These are phyloP conservation scores for Muschampia plurimacula DNA, from an alignment of 2,888 invertebrate species.

Conservation along the genomic window DNA sequence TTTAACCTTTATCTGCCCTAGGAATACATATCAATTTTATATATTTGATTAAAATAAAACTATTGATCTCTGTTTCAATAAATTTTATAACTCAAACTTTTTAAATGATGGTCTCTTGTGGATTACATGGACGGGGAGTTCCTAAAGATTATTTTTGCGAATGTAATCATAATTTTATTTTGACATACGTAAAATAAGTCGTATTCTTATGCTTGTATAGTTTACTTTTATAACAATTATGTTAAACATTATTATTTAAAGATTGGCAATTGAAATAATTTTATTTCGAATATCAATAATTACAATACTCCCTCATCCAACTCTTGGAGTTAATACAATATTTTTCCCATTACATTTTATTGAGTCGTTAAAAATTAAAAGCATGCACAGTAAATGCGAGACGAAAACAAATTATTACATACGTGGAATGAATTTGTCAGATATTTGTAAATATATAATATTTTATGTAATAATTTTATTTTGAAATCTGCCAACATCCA, in stretches of 20 bases:
- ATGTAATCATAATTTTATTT: neutral
- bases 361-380: slow-evolving; percentile 46
- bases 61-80: slow-evolving; percentile 67
- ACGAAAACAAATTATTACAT: slow-evolving; percentile 68
- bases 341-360: neutral
- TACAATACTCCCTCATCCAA: slow-evolving; percentile 8
- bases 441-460: slow-evolving; percentile 82
- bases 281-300: neutral
- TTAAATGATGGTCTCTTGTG: slow-evolving; percentile 59
- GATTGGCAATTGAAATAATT: neutral
- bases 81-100: slow-evolving; percentile 47
- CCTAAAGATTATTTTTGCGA: neutral
- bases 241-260: neutral
- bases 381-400: slow-evolving; percentile 73
- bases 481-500: slow-evolving; percentile 78
- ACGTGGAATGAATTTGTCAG: slow-evolving; percentile 77
- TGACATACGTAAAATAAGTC: neutral
- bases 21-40: slow-evolving; percentile 76
- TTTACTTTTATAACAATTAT: neutral
- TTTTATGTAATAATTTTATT: slow-evolving; percentile 80
- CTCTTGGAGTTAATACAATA: neutral
- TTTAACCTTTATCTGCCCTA: slow-evolving; percentile 53
- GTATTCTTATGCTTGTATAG: neutral
- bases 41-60: slow-evolving; percentile 61
- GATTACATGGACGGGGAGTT: slow-evolving; percentile 42